Percentiles rank a stretch among this genome's conserved stretches.
Evolutionary conservation across 1,140 invertebrate genomes (phyloP).

Genomic region (Himalopsyche phryganea): DNA sequence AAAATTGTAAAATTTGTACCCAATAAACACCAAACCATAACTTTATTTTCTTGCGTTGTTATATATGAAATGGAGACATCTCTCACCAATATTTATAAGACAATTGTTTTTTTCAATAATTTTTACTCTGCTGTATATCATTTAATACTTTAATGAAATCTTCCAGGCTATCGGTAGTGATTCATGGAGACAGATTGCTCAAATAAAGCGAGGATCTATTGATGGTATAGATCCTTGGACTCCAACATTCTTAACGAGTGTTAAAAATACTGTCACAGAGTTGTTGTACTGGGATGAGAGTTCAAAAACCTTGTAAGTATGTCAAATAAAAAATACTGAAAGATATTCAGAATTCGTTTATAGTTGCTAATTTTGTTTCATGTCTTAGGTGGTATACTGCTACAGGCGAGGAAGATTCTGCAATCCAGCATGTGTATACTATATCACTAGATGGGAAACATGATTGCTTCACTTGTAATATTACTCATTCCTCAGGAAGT

Average conservation of each 20-base stretch:
- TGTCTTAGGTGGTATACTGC: conserved; percentile 70
- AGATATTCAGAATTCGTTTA: neutral
- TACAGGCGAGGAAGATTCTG: conserved; percentile 57
- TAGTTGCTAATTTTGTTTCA: neutral
- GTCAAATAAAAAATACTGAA: neutral
- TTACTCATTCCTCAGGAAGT: conserved; percentile 49
- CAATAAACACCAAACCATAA: no score
- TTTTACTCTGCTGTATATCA: no score
- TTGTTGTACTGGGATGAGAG: conserved; percentile 75
- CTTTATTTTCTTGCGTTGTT: no score
- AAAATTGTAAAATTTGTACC: no score
- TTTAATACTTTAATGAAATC: no score
- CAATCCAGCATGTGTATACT: conserved; percentile 62
- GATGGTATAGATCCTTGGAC: conserved; percentile 35
- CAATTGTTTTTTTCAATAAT: no score
- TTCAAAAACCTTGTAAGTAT: conserved; percentile 39
- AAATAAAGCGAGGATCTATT: conserved; percentile 35
- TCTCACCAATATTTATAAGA: no score
- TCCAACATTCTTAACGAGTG: conserved; percentile 36
- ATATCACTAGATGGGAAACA: conserved; percentile 41
- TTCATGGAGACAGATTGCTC: conserved; percentile 46
- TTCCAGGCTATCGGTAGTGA: conserved; percentile 42
- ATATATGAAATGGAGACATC: no score
- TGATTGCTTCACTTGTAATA: conserved; percentile 59
- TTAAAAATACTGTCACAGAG: conserved; percentile 60